Conservation (phyloP, 2,888 invertebrate species). For the Lathronympha strigana region DNA sequence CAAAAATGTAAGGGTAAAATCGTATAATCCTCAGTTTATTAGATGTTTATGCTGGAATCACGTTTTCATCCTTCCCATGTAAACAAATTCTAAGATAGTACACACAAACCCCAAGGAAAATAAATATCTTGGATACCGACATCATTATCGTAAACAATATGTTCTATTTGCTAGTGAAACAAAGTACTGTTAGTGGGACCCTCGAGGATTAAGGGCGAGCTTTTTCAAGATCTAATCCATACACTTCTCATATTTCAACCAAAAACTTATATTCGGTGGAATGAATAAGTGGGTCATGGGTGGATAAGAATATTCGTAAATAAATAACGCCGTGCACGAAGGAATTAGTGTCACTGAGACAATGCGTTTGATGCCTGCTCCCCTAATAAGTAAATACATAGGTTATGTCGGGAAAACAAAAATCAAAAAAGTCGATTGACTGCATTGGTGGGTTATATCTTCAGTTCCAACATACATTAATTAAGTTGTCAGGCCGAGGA, state of each 20-base stretch:
- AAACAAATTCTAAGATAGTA: background rate
- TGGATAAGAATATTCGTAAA: conserved; percentile 21
- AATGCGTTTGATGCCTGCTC: too few relatives aligned
- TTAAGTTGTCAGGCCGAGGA: too few relatives aligned
- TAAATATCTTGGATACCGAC: conserved; percentile 15
- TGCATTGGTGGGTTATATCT: too few relatives aligned
- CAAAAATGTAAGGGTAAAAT: too few relatives aligned
- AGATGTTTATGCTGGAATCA: background rate
- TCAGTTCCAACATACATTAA: too few relatives aligned
- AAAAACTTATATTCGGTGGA: conserved; percentile 15
- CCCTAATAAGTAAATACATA: too few relatives aligned
- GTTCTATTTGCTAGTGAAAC: conserved; percentile 19
- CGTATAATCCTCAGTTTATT: too few relatives aligned
- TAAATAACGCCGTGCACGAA: too few relatives aligned
- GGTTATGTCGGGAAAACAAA: too few relatives aligned
- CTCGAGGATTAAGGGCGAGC: conserved; percentile 33
- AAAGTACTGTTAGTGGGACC: conserved; percentile 26
- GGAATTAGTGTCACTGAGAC: too few relatives aligned
- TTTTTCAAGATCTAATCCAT: conserved; percentile 30
- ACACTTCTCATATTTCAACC: conserved; percentile 23
- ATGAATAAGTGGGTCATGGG: conserved; percentile 10
- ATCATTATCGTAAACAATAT: conserved; percentile 29
- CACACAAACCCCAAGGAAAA: background rate
- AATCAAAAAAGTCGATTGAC: too few relatives aligned
- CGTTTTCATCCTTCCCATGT: background rate